Percentiles rank a stretch among this genome's conserved stretches.
phyloP scores from a whole-genome alignment of 2,888 invertebrate species.

The Ormyrus labotus region DNA sequence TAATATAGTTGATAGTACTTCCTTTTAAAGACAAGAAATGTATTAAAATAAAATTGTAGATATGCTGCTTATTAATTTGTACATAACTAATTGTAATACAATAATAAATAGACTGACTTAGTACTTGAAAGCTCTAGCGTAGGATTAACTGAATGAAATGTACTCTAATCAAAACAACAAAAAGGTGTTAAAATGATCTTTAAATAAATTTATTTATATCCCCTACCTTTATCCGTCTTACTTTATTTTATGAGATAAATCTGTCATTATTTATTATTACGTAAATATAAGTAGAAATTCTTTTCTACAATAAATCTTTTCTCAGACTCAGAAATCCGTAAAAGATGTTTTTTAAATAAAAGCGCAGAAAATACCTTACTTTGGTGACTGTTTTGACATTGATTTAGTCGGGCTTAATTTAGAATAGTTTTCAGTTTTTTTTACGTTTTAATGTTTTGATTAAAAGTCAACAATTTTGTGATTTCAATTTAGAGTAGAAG shows the following conservation, averaged over 20 bases:
- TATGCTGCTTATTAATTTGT: neutral
- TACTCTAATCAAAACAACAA: conserved; percentile 9
- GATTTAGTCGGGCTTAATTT: too few species aligned
- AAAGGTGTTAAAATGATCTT: conserved; percentile 33
- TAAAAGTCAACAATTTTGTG: too few species aligned
- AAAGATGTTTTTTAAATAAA: too few species aligned
- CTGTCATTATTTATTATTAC: neutral
- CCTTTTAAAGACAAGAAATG: conserved; percentile 5
- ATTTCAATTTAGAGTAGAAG: too few species aligned
- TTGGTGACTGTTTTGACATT: too few species aligned
- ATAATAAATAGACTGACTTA: conserved; percentile 12
- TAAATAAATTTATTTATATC: conserved; percentile 22
- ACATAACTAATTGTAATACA: conserved; percentile 10
- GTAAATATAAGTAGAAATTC: too few species aligned
- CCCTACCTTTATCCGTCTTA: neutral
- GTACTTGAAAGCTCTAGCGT: too few species aligned
- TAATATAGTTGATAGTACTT: conserved; percentile 28
- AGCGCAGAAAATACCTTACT: too few species aligned
- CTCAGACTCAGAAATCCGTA: too few species aligned
- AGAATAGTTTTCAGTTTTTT: too few species aligned
- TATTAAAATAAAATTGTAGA: neutral
- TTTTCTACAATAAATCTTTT: too few species aligned
- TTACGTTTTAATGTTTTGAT: too few species aligned
- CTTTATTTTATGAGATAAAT: neutral
- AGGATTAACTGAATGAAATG: neutral